Percentiles rank a stretch among this genome's conserved stretches.
phyloP scores from a whole-genome alignment of 1,140 invertebrate genomes.

The Brachionus plicatilis region DNA sequence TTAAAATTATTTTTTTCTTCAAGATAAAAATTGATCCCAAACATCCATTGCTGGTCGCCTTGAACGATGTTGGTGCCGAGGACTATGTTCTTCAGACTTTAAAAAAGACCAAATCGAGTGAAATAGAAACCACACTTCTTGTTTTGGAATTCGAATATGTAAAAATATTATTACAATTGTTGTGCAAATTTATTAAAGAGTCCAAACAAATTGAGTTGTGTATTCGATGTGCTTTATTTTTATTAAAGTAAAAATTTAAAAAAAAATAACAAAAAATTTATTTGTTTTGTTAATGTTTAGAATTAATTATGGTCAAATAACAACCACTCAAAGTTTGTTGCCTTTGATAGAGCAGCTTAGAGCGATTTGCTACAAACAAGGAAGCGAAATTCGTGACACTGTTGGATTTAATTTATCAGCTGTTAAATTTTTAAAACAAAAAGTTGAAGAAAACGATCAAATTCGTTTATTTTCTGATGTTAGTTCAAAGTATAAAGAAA shows the following conservation, averaged over 20 bases:
- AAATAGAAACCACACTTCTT: slow-evolving; percentile 80
- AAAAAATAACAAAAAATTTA: background rate
- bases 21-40: slow-evolving; percentile 10
- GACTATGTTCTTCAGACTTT: slow-evolving; percentile 77
- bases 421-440: slow-evolving; percentile 68
- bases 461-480: slow-evolving; percentile 77
- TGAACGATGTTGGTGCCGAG: slow-evolving; percentile 51
- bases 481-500: slow-evolving; percentile 63
- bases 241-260: slow-evolving; percentile 62
- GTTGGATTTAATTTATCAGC: slow-evolving; percentile 81
- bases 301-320: slow-evolving; percentile 77
- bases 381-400: slow-evolving; percentile 67
- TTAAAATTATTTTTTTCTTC: background rate
- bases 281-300: slow-evolving; percentile 44
- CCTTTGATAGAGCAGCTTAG: slow-evolving; percentile 66
- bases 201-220: slow-evolving; percentile 70
- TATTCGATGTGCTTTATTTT: slow-evolving; percentile 68
- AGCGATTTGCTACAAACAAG: slow-evolving; percentile 59
- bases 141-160: slow-evolving; percentile 76
- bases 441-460: slow-evolving; percentile 72
- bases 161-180: slow-evolving; percentile 68
- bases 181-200: slow-evolving; percentile 63
- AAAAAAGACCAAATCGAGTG: slow-evolving; percentile 70
- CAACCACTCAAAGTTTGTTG: slow-evolving; percentile 65
- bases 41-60: slow-evolving; percentile 68